Base-by-base conservation (phyloP, 2,888 invertebrate genomes). In the Philereme vetulata region DNA sequence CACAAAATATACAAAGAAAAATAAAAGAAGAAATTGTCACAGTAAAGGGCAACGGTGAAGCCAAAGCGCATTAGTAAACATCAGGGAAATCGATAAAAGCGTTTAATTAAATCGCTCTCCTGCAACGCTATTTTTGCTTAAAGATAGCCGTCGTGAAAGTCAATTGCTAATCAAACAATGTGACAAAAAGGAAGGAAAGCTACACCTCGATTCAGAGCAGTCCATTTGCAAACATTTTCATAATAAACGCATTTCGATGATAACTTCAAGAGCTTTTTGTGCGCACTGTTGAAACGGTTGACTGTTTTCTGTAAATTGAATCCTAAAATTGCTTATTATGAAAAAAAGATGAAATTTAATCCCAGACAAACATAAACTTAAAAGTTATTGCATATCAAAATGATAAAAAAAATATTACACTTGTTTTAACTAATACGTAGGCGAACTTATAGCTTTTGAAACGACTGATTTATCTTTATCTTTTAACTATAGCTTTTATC, bases 241-340 rank as follows among this genome's bases (percentile, higher is more conserved):
- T 56, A 56, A 50, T 53, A 56, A 50, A 61, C 11, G 46, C 52
- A 50, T 61, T 53, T 53, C 6, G 5, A 61, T 56, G 60, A 50
- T 50, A 50, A 53, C 45, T 54, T 49, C 40, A 40, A 46, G 35
- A 51, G 46, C 33, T 38, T 34, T 40, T 10, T 34, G 21, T 21
- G 2, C 21, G 21, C 21, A 21, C 21, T 21, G 21, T 21, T 21
- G 21, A 21, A 2, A 21, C 21, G 21, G 21, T 21, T 21, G 1
- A 21, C 21, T 2, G 21, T 21, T 21, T 21, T 21, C 21, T 21
- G 21, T 21, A 11, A 11, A 11, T 11, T 32, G 42, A 11, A 10
- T n/a, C 34, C 42, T 5, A 5, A 55, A 38, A 38, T 46, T 40
- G 40, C n/a, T 38, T 53, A n/a, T 35, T 36, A 2, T 8, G 8